These are phyloP conservation scores for Oenanthe oenanthe DNA, from an alignment of 2,113 vertebrate species.

Conservation along the genomic window DNA sequence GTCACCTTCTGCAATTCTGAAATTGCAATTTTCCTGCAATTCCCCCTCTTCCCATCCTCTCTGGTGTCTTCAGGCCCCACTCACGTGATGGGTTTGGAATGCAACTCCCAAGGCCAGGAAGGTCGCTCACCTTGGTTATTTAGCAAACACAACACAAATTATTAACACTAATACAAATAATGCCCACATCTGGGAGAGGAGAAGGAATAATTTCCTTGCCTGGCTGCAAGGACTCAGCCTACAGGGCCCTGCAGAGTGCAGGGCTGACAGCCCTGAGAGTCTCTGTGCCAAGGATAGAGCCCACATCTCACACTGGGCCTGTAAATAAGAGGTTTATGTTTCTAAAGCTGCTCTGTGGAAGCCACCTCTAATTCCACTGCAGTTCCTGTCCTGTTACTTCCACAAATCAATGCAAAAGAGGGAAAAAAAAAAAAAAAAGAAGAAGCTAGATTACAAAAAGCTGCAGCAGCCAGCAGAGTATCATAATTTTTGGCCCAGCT, in stretches of 20 bases:
- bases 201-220: neutral
- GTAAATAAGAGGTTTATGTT: neutral
- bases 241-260: rapidly evolving
- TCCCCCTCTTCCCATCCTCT: neutral
- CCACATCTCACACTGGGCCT: neutral
- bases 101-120: constrained; percentile 10
- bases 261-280: neutral
- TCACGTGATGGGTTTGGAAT: neutral
- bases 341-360: neutral
- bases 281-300: neutral
- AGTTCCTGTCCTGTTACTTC: neutral
- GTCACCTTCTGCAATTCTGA: neutral
- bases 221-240: neutral
- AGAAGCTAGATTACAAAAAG: neutral
- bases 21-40: neutral
- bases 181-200: neutral
- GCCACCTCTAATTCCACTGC: neutral
- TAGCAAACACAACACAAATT: constrained; percentile 28
- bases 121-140: neutral
- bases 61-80: neutral
- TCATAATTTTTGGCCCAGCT: neutral
- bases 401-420: neutral
- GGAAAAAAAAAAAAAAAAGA: neutral
- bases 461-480: neutral
- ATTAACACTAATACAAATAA: constrained; percentile 63